Conservation (phyloP, 2,113 vertebrate genomes). For the Jaculus jaculus region DNA sequence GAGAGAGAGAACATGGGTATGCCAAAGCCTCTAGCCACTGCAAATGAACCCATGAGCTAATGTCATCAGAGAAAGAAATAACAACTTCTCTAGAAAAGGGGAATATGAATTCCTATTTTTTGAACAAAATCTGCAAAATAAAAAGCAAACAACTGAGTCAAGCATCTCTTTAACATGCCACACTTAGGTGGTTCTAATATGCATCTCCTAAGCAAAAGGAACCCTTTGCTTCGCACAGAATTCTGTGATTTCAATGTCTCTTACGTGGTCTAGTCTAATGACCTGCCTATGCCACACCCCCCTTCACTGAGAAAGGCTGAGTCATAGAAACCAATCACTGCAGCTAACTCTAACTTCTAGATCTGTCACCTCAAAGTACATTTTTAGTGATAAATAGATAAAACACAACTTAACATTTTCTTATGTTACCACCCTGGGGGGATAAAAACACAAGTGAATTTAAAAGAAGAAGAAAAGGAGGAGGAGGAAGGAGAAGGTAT, state of each 20-base stretch:
- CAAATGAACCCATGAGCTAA: not conserved
- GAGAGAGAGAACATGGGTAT: too few relatives aligned
- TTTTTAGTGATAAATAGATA: not conserved
- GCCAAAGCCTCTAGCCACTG: too few relatives aligned
- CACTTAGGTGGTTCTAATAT: not conserved
- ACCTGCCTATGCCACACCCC: not conserved
- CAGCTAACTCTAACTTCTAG: conserved; percentile 23
- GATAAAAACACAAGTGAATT: too few relatives aligned
- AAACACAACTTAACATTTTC: not conserved
- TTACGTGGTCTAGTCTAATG: not conserved
- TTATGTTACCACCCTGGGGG: not conserved
- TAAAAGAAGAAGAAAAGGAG: not conserved
- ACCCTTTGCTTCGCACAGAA: not conserved
- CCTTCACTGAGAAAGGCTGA: not conserved
- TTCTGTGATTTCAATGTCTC: not conserved
- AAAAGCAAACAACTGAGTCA: conserved; percentile 21
- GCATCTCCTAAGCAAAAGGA: not conserved
- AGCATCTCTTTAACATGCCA: not conserved
- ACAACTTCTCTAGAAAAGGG: not conserved
- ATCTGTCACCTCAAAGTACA: not conserved
- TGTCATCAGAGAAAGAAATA: not conserved
- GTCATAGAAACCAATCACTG: not conserved
- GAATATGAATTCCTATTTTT: not conserved
- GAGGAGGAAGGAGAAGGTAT: not conserved
- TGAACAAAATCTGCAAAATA: not conserved